Conservation (phyloP, 2,113 vertebrate genomes). For the Scomber japonicus region DNA sequence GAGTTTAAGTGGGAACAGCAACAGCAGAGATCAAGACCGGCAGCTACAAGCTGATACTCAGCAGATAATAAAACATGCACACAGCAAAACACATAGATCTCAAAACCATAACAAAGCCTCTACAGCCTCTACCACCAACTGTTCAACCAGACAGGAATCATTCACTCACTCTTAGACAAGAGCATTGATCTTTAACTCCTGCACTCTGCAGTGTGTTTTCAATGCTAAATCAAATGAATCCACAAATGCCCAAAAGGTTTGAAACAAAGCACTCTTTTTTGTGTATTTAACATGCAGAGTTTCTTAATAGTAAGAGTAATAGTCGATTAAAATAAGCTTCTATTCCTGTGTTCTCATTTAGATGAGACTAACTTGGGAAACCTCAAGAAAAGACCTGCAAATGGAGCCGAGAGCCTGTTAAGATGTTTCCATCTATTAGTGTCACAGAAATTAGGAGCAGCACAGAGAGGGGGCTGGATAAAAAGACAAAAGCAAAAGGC, state of each 20-base stretch:
- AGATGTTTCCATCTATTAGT: background rate
- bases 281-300: background rate
- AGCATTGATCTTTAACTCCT: constrained; percentile 15
- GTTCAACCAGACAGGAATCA: constrained; percentile 24
- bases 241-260: background rate
- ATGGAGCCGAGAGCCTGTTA: background rate
- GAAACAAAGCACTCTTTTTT: background rate
- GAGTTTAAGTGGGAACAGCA: constrained; percentile 37
- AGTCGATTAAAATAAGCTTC: background rate
- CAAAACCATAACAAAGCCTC: constrained; percentile 34
- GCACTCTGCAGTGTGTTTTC: background rate
- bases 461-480: background rate
- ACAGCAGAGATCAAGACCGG: constrained; percentile 37
- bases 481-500: constrained; percentile 10
- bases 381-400: background rate
- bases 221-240: constrained; percentile 28
- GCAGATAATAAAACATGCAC: constrained; percentile 24
- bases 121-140: constrained; percentile 35
- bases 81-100: constrained; percentile 15
- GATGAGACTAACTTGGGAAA: background rate
- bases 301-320: constrained; percentile 10
- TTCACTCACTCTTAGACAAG: background rate
- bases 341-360: background rate
- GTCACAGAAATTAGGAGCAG: constrained; percentile 14
- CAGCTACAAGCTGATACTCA: constrained; percentile 33